These are phyloP conservation scores for Carettochelys insculpta DNA, from an alignment of 2,113 vertebrate species.

Conservation along the genomic window DNA sequence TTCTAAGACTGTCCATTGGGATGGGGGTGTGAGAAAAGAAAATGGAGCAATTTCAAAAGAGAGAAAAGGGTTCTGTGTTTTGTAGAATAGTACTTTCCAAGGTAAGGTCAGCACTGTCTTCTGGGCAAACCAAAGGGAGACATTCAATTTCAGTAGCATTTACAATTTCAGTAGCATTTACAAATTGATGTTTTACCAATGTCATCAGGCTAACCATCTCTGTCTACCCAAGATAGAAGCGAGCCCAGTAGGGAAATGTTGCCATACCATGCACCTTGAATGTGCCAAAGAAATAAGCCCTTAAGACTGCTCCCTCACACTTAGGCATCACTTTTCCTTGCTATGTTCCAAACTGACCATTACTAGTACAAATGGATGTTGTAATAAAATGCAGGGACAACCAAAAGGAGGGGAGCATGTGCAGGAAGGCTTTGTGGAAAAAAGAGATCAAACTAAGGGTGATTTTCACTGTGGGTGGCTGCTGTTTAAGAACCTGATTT, in stretches of 20 bases:
- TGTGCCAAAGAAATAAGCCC: slow-evolving; percentile 20
- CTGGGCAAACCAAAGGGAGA: background rate
- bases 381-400: background rate
- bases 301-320: slow-evolving; percentile 42
- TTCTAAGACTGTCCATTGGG: background rate
- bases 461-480: background rate
- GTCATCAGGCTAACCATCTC: slow-evolving; percentile 1
- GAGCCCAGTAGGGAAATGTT: slow-evolving; percentile 53
- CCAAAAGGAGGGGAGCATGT: background rate
- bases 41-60: background rate
- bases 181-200: slow-evolving; percentile 20
- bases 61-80: background rate
- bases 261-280: slow-evolving; percentile 47
- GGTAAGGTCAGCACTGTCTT: background rate
- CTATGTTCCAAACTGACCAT: background rate
- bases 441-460: background rate
- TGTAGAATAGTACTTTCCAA: slow-evolving; percentile 5
- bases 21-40: background rate
- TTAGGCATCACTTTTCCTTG: slow-evolving; percentile 6
- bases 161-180: too few species aligned
- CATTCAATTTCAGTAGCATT: background rate
- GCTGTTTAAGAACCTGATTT: too few species aligned
- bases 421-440: background rate
- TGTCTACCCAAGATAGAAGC: slow-evolving; percentile 29
- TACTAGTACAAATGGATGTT: background rate